Conservation (phyloP, 1,140 invertebrate species). For the Adelges cooleyi region DNA sequence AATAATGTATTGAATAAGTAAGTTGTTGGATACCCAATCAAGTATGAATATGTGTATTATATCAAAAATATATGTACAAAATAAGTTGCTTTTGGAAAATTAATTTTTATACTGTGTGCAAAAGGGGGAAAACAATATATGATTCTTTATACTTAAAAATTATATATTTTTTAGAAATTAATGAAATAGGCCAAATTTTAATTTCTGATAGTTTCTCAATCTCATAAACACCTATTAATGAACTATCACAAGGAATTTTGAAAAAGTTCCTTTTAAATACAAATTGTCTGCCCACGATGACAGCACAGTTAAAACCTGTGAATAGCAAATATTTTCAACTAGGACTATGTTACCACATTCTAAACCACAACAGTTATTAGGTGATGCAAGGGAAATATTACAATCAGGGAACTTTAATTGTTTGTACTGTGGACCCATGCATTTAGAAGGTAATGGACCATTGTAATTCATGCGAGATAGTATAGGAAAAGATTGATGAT, state of each 20-base stretch:
- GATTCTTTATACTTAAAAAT: not conserved
- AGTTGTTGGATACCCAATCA: too few species aligned
- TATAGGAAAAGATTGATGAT: not conserved
- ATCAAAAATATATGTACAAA: too few species aligned
- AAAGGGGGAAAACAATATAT: not conserved
- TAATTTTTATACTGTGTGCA: not conserved
- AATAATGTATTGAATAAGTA: too few species aligned
- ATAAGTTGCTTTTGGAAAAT: too few species aligned
- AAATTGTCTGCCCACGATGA: not conserved
- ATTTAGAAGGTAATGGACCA: not conserved
- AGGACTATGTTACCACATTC: not conserved
- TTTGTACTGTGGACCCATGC: not conserved
- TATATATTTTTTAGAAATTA: not conserved
- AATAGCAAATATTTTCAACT: constrained; percentile 7
- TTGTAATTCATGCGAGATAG: not conserved
- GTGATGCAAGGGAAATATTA: not conserved
- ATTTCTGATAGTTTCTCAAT: not conserved
- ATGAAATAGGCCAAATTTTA: not conserved
- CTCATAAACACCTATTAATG: not conserved
- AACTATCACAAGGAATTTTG: constrained; percentile 7
- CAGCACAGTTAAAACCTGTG: not conserved
- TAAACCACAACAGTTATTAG: constrained; percentile 2
- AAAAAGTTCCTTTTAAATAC: not conserved
- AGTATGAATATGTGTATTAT: too few species aligned
- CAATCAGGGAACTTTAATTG: not conserved